These are phyloP conservation scores for Cyanoderma ruficeps DNA, from an alignment of 2,113 vertebrate species.

Conservation along the genomic window DNA sequence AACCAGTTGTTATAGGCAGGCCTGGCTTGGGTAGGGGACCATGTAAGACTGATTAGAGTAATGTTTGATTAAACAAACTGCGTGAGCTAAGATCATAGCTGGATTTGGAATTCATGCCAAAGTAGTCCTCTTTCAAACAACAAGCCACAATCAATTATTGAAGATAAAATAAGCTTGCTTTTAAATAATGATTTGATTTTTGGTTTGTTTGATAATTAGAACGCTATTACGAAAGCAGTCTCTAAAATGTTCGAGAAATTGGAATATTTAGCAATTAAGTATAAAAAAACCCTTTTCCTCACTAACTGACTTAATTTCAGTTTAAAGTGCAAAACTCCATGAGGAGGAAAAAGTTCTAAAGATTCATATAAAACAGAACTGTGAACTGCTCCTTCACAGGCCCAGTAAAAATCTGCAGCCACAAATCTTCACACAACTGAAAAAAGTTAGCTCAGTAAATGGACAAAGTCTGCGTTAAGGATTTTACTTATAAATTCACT, in stretches of 20 bases:
- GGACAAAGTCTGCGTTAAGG: not conserved
- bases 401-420: not conserved
- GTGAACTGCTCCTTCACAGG: not conserved
- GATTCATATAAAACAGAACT: not conserved
- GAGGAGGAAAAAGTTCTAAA: not conserved
- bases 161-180: constrained; percentile 47
- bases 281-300: not conserved
- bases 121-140: constrained; percentile 45
- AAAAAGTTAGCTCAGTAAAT: not conserved
- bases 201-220: not conserved
- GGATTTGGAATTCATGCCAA: constrained; percentile 65
- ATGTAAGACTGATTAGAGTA: constrained; percentile 75
- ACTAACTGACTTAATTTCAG: not conserved
- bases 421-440: not conserved
- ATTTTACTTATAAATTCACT: constrained; percentile 1
- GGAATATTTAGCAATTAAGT: not conserved
- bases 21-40: constrained; percentile 73
- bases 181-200: constrained; percentile 14
- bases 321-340: not conserved
- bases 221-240: not conserved
- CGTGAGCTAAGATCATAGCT: constrained; percentile 68
- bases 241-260: not conserved
- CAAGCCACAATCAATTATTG: constrained; percentile 48
- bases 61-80: constrained; percentile 74
- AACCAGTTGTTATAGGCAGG: constrained; percentile 84